Evolutionary conservation across 2,888 invertebrate species (phyloP), one percentile per base, ranked within the genome.

Genomic region (Leptopilina syphax): DNA sequence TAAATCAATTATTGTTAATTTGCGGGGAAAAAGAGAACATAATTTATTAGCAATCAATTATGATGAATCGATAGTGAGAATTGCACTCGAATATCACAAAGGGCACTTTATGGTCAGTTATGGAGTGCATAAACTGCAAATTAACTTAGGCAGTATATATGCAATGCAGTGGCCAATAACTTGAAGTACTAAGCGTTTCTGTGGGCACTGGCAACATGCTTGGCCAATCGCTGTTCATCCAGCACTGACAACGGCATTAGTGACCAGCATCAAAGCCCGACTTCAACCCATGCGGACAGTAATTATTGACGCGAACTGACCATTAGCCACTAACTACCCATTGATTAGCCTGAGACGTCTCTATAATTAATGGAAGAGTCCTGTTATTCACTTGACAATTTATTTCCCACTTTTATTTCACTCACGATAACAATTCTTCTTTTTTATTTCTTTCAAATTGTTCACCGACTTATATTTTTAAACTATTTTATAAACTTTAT

Each of bases 281-380:
- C 85, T 86, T 84, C 85, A 85, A 84, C 84, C 85, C 80, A 86
- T 85, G 84, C 85, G 86, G 84, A 84, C 86, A 88, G 88, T 89
- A 90, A 91, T 90, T 90, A 91, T 90, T 89, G 90, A 89, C 86
- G 90, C 85, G 87, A 86, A 85, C 88, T 86, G 86, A 88, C 88
- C 88, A 90, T 88, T 87, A 88, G 88, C 89, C 89, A 87, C 89
- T 90, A 90, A 91, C 89, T 89, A 89, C 85, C 89, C 89, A 91
- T 89, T 90, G 90, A 90, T 91, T 91, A 89, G 90, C 88, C 85
- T 83, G 84, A 85, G 88, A 88, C 86, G 87, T 86, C 83, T 86
- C 84, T 84, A 86, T 91, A 90, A 91, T 91, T 90, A 90, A 90
- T 89, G 89, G 88, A 88, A 90, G 87, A 87, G 86, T 88, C 88